Conservation (phyloP, 2,797 vertebrate genomes). For the Smutsia gigantea region DNA sequence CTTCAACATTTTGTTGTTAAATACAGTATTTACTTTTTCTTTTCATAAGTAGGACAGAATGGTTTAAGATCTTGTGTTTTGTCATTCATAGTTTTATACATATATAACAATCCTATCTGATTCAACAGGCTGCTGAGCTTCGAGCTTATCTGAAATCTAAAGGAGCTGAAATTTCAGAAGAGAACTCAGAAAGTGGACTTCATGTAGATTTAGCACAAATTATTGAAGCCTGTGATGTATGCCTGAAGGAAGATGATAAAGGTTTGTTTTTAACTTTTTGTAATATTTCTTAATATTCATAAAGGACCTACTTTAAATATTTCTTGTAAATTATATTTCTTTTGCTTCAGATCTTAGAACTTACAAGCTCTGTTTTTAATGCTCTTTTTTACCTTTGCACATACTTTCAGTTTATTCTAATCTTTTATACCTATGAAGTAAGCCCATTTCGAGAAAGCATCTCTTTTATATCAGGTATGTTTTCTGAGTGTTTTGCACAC, state of each 20-base stretch:
- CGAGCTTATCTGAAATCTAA: constrained; percentile 96
- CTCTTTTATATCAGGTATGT: background rate
- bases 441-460: constrained; percentile 13
- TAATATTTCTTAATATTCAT: background rate
- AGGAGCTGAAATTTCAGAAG: constrained; percentile 98
- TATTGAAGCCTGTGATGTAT: constrained; percentile 96
- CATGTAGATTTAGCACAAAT: constrained; percentile 97
- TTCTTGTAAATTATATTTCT: background rate
- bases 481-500: background rate
- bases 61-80: constrained; percentile 2
- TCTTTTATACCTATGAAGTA: background rate
- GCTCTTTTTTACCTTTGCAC: background rate
- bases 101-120: background rate
- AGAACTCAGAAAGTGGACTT: constrained; percentile 96
- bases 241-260: constrained; percentile 98
- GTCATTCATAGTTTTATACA: background rate
- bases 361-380: constrained; percentile 24
- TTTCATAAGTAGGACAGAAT: background rate
- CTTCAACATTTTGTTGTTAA: background rate
- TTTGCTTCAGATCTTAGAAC: constrained; percentile 20
- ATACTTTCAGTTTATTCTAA: background rate
- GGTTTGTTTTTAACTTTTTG: constrained; percentile 86
- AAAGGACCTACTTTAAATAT: background rate
- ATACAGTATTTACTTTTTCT: background rate
- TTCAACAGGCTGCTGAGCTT: constrained; percentile 94